These are phyloP conservation scores for Aurelia aurita DNA, from an alignment of 30 jellyfish, hydroid and myxozoan species.

Conservation along the genomic window DNA sequence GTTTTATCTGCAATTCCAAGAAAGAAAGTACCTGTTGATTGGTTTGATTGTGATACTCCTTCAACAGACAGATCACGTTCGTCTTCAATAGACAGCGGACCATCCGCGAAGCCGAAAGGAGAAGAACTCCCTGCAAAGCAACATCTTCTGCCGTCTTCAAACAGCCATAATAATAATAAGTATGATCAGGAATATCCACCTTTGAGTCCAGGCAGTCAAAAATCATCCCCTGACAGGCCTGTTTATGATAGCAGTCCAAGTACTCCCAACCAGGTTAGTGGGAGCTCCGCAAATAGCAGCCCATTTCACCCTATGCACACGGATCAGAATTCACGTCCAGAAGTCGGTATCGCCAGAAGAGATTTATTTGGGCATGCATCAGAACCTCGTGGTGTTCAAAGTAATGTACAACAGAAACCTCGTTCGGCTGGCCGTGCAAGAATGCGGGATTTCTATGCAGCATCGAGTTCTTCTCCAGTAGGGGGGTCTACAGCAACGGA, in stretches of 20 bases:
- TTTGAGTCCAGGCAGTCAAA: slow-evolving; percentile 37
- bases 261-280: too few species aligned
- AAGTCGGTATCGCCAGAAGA: slow-evolving; percentile 1
- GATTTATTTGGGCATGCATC: slow-evolving; percentile 7
- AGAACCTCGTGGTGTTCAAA: background rate
- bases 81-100: slow-evolving; percentile 32
- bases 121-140: background rate
- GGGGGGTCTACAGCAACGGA: background rate
- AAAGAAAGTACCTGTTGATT: slow-evolving; percentile 21
- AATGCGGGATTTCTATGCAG: slow-evolving; percentile 14
- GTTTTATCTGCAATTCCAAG: slow-evolving; percentile 5
- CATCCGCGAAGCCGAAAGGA: background rate
- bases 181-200: slow-evolving; percentile 59
- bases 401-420: background rate
- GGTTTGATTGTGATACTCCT: slow-evolving; percentile 55
- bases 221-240: slow-evolving; percentile 7
- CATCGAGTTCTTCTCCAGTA: background rate
- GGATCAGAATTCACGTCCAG: background rate
- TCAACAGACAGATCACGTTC: slow-evolving; percentile 47
- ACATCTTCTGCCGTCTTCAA: background rate
- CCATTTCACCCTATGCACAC: background rate
- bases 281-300: too few species aligned
- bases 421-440: slow-evolving; percentile 38
- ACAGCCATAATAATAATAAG: background rate
- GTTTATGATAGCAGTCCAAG: background rate